phyloP scores from a whole-genome alignment of 92 coral and sea anemone species.

The Micromussa lordhowensis region DNA sequence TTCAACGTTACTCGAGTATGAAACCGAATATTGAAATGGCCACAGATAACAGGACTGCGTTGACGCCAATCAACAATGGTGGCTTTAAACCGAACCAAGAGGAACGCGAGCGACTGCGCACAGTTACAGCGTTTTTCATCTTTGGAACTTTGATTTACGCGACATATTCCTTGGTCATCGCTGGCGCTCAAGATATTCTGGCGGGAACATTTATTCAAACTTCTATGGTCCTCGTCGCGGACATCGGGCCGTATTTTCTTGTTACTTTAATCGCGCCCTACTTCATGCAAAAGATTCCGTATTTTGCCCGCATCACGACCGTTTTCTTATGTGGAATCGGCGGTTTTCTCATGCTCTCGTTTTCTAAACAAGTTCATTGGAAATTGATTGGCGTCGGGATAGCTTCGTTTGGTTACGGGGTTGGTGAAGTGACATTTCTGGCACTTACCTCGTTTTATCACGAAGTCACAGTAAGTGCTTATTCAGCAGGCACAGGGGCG shows the following conservation, averaged over 20 bases:
- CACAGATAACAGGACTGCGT: constrained; percentile 6
- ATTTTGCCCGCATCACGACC: constrained; percentile 71
- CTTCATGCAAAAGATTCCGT: constrained; percentile 77
- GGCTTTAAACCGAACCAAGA: constrained; percentile 2
- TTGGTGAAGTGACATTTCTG: constrained; percentile 82
- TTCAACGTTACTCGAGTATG: background rate
- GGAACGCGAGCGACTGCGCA: constrained; percentile 71
- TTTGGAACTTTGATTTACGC: constrained; percentile 61
- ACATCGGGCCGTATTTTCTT: constrained; percentile 80
- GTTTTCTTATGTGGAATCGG: constrained; percentile 71
- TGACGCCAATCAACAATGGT: constrained; percentile 22
- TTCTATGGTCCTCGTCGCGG: constrained; percentile 81
- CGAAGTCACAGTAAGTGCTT: constrained; percentile 66
- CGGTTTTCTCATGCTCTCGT: constrained; percentile 75
- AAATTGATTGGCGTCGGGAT: constrained; percentile 82
- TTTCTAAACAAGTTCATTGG: constrained; percentile 73
- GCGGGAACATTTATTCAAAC: constrained; percentile 92
- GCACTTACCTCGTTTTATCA: constrained; percentile 82
- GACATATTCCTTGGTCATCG: constrained; percentile 65
- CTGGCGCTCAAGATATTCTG: constrained; percentile 87
- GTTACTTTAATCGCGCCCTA: constrained; percentile 83
- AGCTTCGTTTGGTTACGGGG: constrained; percentile 84
- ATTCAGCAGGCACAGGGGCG: constrained; percentile 83
- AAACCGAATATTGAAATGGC: constrained; percentile 15
- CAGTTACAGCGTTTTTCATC: constrained; percentile 74